Base-by-base conservation (phyloP, 2,888 invertebrate species). In the Petrophora chlorosata region DNA sequence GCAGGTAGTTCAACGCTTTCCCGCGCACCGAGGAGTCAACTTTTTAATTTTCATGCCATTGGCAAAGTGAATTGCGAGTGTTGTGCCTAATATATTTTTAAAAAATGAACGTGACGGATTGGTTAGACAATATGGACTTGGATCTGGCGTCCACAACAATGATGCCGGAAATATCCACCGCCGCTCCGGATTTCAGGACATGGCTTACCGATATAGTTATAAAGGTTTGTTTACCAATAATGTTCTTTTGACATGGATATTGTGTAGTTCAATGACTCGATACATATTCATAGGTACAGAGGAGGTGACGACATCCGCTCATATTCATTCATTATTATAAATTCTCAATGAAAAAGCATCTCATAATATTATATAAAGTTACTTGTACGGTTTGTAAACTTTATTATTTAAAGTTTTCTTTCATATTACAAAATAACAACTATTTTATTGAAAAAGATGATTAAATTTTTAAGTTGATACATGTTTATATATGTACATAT, bases 191-290 rank as follows among this genome's bases (percentile, higher is more conserved):
- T 57, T 39, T 86, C 12, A 72, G 85, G 52, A 66, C 74, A 10
- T 87, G 86, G 87, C 58, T 88, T 25, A 73, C 76, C 40, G 70
- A 79, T 62, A 58, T 82, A 32, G 65, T 88, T 17, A 32, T 85
- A 53, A 66, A 86, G 87, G 87, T 87, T 68, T 59, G 83, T 76
- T 64, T 61, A 56, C 44, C 29, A 49, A 45, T 51, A 51, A 33
- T 35, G 22, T 48, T n/a, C n/a, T n/a, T n/a, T n/a, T 49, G 38
- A 45, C 25, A 38, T 28, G 42, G 35, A 44, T 44, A 40, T 59
- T 61, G 41, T 43, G 44, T 53, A 36, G 56, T 53, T 57, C 44
- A 52, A 39, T 53, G 59, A 54, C 26, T 28, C 16, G n/a, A 28
- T n/a, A 23, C 5, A 5, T 38, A 17, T 16, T 16, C n/a, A 17